phyloP scores from a whole-genome alignment of 2,888 invertebrate genomes.

The Nephrotoma flavescens region DNA sequence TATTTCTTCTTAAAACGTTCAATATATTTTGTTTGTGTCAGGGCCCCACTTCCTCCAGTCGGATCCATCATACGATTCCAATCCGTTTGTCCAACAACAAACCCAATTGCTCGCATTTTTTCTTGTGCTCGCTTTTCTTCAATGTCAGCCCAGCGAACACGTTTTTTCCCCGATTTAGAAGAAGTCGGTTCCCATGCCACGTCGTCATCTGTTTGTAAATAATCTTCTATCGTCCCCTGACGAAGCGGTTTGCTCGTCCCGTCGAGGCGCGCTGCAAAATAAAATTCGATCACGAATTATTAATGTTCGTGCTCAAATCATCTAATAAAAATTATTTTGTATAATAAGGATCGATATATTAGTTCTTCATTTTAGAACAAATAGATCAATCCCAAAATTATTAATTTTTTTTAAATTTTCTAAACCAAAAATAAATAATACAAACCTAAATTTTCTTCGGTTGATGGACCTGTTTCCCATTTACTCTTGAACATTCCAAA shows the following conservation, averaged over 20 bases:
- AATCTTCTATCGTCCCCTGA: slow-evolving; percentile 78
- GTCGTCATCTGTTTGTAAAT: slow-evolving; percentile 59
- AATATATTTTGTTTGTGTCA: slow-evolving; percentile 89
- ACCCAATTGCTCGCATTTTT: slow-evolving; percentile 88
- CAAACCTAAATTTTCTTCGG: slow-evolving; percentile 71
- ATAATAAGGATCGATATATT: not conserved
- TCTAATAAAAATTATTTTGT: slow-evolving; percentile 13
- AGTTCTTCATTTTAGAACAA: not conserved
- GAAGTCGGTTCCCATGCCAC: slow-evolving; percentile 46
- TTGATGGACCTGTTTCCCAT: slow-evolving; percentile 73
- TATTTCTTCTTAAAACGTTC: slow-evolving; percentile 37
- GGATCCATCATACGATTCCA: slow-evolving; percentile 94
- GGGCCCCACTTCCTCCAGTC: slow-evolving; percentile 70
- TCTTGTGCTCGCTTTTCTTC: slow-evolving; percentile 86
- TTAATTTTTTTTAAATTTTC: slow-evolving; percentile 6
- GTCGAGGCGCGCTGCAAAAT: slow-evolving; percentile 77
- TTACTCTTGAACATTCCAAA: slow-evolving; percentile 43
- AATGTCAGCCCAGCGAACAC: slow-evolving; percentile 95
- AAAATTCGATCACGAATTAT: slow-evolving; percentile 21
- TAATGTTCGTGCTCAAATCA: slow-evolving; percentile 17
- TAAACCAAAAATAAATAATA: slow-evolving; percentile 19
- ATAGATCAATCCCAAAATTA: not conserved
- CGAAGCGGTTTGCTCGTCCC: slow-evolving; percentile 66
- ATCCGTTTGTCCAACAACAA: slow-evolving; percentile 93
- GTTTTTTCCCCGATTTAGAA: slow-evolving; percentile 66